phyloP scores from a whole-genome alignment of 2,113 vertebrate genomes.

The Bettongia penicillata region DNA sequence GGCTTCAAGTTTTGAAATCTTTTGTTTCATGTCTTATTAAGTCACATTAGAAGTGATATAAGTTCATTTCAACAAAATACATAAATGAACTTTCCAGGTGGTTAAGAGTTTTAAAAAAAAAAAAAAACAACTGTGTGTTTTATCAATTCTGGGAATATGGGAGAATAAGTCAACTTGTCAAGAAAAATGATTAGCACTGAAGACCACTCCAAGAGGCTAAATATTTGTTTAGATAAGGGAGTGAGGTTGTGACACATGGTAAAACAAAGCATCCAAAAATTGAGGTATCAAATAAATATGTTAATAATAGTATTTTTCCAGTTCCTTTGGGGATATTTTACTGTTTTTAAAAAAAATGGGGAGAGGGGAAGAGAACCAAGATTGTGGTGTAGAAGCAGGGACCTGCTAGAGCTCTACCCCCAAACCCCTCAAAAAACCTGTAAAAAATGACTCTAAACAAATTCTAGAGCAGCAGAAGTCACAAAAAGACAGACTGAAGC shows the following conservation, averaged over 20 bases:
- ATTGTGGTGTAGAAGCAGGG: too few relatives aligned
- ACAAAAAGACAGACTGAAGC: too few relatives aligned
- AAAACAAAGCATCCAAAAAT: slow-evolving; percentile 42
- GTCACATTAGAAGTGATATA: slow-evolving; percentile 72
- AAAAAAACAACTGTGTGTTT: slow-evolving; percentile 68
- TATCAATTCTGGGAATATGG: slow-evolving; percentile 74
- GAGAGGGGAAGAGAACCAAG: too few relatives aligned
- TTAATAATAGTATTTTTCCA: slow-evolving; percentile 40
- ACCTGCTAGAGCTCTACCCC: too few relatives aligned
- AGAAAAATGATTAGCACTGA: slow-evolving; percentile 54
- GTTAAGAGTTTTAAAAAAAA: slow-evolving; percentile 75
- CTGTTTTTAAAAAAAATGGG: slow-evolving; percentile 28
- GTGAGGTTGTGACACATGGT: slow-evolving; percentile 34
- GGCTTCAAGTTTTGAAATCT: slow-evolving; percentile 75
- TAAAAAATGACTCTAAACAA: too few relatives aligned
- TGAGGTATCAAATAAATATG: slow-evolving; percentile 33
- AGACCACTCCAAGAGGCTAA: slow-evolving; percentile 53
- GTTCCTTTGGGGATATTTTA: slow-evolving; percentile 29
- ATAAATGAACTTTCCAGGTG: slow-evolving; percentile 77
- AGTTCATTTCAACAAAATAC: slow-evolving; percentile 77
- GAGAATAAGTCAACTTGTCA: slow-evolving; percentile 77
- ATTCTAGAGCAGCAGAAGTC: too few relatives aligned
- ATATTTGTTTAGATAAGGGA: slow-evolving; percentile 54
- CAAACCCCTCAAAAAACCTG: too few relatives aligned
- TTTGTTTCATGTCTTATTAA: slow-evolving; percentile 80